Percentiles rank a stretch among this genome's conserved stretches.
phyloP scores from a whole-genome alignment of 2,113 vertebrate species.

The Grammomys dolichurus region DNA sequence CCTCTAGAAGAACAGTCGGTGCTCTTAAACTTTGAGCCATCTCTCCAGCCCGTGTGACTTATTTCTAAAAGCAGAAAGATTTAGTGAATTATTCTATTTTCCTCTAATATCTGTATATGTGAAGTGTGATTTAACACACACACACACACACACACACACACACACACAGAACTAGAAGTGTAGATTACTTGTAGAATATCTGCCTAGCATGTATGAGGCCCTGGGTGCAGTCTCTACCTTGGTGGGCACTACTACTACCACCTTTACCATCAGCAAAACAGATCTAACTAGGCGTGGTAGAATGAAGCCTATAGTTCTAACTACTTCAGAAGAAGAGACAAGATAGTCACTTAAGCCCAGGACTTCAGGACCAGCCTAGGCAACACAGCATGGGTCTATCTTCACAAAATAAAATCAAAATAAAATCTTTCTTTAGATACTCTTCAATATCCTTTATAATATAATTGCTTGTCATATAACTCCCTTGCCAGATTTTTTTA shows the following conservation, averaged over 20 bases:
- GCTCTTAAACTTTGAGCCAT: too few species aligned
- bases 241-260: not conserved
- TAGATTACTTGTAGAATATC: not conserved
- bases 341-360: not conserved
- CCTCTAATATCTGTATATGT: slow-evolving; percentile 48
- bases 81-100: slow-evolving; percentile 35
- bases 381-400: not conserved
- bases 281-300: not conserved
- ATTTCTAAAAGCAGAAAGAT: slow-evolving; percentile 51
- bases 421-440: not conserved
- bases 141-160: too few species aligned
- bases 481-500: not conserved
- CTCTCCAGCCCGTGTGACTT: not conserved
- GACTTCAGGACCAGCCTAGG: not conserved
- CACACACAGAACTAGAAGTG: not conserved
- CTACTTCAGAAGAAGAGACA: not conserved
- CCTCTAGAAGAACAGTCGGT: too few species aligned
- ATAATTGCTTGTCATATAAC: not conserved
- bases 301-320: not conserved
- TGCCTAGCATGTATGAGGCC: not conserved
- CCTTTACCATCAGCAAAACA: not conserved
- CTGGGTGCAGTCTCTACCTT: not conserved
- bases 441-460: not conserved
- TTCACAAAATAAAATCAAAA: not conserved
- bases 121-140: not conserved